Evolutionary conservation across 1,140 invertebrate species (phyloP), one percentile per base, ranked within the genome.

Genomic region (Pseudomyrmex gracilis): DNA sequence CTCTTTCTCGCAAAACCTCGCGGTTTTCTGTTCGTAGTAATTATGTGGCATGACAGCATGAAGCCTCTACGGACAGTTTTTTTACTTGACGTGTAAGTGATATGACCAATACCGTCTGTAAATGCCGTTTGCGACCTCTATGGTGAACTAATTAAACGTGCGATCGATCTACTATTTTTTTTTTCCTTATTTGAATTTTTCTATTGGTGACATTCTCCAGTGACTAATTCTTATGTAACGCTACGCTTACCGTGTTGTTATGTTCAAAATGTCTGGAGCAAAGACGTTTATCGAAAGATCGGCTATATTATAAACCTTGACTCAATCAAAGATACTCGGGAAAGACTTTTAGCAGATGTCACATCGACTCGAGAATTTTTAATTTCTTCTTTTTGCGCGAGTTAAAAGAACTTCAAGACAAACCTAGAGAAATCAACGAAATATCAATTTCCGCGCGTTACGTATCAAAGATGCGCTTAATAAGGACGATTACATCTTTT

Each of bases 11-110:
- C 24, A 74, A 43, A 82, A 45, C 51, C 71, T 58, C 68, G 60
- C 53, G 51, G 57, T 61, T 73, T 63, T 66, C 49, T n/a, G 49
- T 47, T 10, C 71, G 73, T 66, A 73, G 73, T 87, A 87, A 87
- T 87, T 87, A 87, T 71, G 82, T 84, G 57, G 61, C 68, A 20
- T 24, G 53, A 8, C 53, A 82, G 73, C 51, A 85, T 87, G 70
- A 85, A 60, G 70, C 58, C 74, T 57, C 63, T 71, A 10, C 60
- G 53, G 71, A 71, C 64, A 70, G 83, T 76, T 76, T 85, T 77
- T 51, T 82, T 63, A 13, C 82, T 84, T 20, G 74, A 87, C 47
- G 53, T 61, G 83, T 82, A 73, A 87, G 83, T 85, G 76, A 64
- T 0, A n/a, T n/a, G 7, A 1, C 24, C 24, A 13, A 73, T 20